Evolutionary conservation across 2,888 invertebrate species (phyloP).

Genomic region (Melanotus villosus): DNA sequence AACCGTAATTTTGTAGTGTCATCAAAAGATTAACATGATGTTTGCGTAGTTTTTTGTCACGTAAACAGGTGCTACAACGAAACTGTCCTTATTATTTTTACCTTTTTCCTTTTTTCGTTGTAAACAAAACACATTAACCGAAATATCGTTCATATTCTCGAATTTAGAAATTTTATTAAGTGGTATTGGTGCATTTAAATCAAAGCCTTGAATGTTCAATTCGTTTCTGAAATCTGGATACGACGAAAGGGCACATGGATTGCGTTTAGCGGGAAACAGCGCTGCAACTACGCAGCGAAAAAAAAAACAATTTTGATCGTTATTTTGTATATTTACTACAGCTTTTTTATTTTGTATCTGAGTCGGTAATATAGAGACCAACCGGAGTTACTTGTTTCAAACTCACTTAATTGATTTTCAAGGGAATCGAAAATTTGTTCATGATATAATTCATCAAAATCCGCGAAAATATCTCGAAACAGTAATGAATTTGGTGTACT

Average conservation of each 20-base stretch:
- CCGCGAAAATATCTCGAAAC: background rate
- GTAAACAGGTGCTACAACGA: too few relatives aligned
- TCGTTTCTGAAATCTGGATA: too few relatives aligned
- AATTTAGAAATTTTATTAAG: too few relatives aligned
- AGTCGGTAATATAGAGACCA: background rate
- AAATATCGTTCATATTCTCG: too few relatives aligned
- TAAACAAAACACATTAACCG: too few relatives aligned
- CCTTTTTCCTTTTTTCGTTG: too few relatives aligned
- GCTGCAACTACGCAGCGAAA: background rate
- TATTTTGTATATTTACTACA: background rate
- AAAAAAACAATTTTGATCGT: background rate
- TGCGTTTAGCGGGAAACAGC: background rate
- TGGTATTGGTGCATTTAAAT: too few relatives aligned
- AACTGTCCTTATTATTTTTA: too few relatives aligned
- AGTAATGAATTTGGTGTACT: background rate
- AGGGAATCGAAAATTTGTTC: background rate
- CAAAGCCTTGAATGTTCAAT: too few relatives aligned
- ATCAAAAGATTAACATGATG: too few relatives aligned
- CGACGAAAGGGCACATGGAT: background rate
- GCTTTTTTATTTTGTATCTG: background rate
- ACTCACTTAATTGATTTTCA: background rate
- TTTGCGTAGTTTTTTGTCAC: too few relatives aligned
- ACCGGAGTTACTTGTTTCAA: background rate
- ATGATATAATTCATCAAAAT: background rate
- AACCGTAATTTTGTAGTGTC: too few relatives aligned